Base-by-base conservation (phyloP, 2,888 invertebrate genomes). In the Epicampocera succincta region DNA sequence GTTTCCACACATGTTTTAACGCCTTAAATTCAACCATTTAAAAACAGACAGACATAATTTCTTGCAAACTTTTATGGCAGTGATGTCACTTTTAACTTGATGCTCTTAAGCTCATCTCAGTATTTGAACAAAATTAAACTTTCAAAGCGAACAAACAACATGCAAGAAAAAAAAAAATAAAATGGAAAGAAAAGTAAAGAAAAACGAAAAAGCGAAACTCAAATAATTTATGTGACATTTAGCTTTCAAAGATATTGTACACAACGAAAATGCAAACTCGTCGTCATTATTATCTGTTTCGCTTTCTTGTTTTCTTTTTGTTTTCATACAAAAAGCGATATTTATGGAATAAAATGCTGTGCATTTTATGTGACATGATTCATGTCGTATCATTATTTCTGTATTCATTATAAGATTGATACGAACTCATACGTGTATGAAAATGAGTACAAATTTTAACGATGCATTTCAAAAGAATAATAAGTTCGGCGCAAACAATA, bases 161-260 rank as follows among this genome's bases (percentile, higher is more conserved):
- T n/a, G 19, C 33, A 25, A 48, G 60, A 40, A 44, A 29, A 71
- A 15, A 21, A 13, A 3, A 50, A 44, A 17, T 21, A 9, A 21
- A 33, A 17, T 17, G 44, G 19, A 29, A 44, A 29, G 29, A 3
- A 29, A 42, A 3, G 19, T 11, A 56, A 56, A n/a, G 17, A 33
- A 19, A 21, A 46, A 71, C 21, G 58, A 25, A 71, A 21, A 19
- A 12, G 3, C 40, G 29, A 29, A 71, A 46, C 33, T 56, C 19
- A 56, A n/a, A 71, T 60, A 60, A 40, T 50, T 71, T 50, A 46
- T 50, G 38, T 29, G 50, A 61, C 42, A 52, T 72, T 72, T 72
- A 40, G 50, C 11, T 40, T 40, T 61, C 19, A 19, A 52, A 72
- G 29, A 42, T 33, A 25, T n/a, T n/a, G n/a, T 25, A 50, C 9